Base-by-base conservation (phyloP, 2,888 invertebrate species). In the Drosophila prolongata region DNA sequence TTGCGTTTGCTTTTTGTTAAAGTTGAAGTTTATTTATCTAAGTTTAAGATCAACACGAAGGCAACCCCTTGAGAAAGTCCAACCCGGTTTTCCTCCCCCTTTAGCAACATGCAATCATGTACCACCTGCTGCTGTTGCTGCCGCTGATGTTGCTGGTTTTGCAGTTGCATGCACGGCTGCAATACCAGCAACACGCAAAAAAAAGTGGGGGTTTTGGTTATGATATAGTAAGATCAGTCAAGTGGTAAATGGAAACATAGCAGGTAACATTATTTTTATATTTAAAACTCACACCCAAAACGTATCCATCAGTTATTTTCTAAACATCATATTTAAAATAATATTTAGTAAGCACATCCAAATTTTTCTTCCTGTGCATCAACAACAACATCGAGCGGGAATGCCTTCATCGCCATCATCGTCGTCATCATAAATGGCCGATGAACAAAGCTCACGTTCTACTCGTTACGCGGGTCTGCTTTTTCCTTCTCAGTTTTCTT, bases 1-100 rank as follows among this genome's bases (percentile, higher is more conserved):
- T 38, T 24, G 27, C 11, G 9, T n/a, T 53, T 38, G 38, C 52
- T 46, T 64, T 73, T 34, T 57, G n/a, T 53, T 72, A 67, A 67
- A 76, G 83, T 79, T 83, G 79, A 88, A 88, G 78, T 88, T 86
- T 83, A 83, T 83, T 83, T 88, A 83, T 83, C 83, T 83, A 76
- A 83, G 83, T 83, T 88, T 76, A 78, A 78, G 87, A 83, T 83
- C 83, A 88, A 86, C 83, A 83, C 83, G 83, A 83, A 82, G 83
- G 72, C 75, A 75, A 53, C 64, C 73, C 71, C 66, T 68, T 55
- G 57, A 59, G 53, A 60, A 53, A 60, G 57, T 57, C 52, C 56
- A 13, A 30, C 55, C 16, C 40, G 34, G 24, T 6, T 19, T 14
- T 34, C 42, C 42, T 38, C 13, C 49, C 35, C 35, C 42, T 38